phyloP scores from a whole-genome alignment of 2,113 vertebrate genomes.

The Ptychochromis oligacanthus region DNA sequence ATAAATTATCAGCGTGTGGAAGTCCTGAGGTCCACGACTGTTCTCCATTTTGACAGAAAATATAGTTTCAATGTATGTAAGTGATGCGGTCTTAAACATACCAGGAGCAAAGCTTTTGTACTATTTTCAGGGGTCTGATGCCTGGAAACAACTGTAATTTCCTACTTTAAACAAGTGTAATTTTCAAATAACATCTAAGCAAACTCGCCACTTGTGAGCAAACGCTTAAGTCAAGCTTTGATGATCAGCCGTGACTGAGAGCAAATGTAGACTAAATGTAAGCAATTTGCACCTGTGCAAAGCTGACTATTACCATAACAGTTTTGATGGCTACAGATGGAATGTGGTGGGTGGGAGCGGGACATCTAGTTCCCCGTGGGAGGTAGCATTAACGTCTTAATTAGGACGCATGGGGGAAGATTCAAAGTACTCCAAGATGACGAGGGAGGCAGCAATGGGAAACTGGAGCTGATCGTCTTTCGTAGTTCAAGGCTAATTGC shows the following conservation, averaged over 20 bases:
- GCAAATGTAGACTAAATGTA: slow-evolving; percentile 68
- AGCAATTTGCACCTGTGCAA: slow-evolving; percentile 79
- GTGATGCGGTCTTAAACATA: neutral
- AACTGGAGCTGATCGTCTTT: slow-evolving; percentile 82
- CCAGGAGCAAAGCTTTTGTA: neutral
- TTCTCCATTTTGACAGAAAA: slow-evolving; percentile 29
- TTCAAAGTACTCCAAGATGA: slow-evolving; percentile 80
- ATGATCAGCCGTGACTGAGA: slow-evolving; percentile 44
- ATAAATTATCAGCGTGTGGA: slow-evolving; percentile 51
- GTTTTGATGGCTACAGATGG: slow-evolving; percentile 73
- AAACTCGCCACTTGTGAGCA: slow-evolving; percentile 39
- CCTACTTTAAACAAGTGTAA: slow-evolving; percentile 5
- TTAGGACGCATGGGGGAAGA: slow-evolving; percentile 83
- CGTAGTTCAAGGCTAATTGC: slow-evolving; percentile 84
- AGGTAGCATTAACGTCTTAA: slow-evolving; percentile 83
- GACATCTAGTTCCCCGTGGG: slow-evolving; percentile 71
- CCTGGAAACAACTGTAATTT: neutral
- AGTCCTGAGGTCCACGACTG: slow-evolving; percentile 32
- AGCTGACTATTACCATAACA: slow-evolving; percentile 75
- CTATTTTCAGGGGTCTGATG: neutral
- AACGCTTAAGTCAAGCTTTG: slow-evolving; percentile 51
- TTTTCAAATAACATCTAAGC: slow-evolving; percentile 22
- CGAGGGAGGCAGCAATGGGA: slow-evolving; percentile 78
- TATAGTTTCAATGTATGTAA: too few species aligned
- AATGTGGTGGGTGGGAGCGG: slow-evolving; percentile 69